Evolutionary conservation across 2,888 invertebrate genomes (phyloP).

Genomic region (Neocrepidodera transversa): DNA sequence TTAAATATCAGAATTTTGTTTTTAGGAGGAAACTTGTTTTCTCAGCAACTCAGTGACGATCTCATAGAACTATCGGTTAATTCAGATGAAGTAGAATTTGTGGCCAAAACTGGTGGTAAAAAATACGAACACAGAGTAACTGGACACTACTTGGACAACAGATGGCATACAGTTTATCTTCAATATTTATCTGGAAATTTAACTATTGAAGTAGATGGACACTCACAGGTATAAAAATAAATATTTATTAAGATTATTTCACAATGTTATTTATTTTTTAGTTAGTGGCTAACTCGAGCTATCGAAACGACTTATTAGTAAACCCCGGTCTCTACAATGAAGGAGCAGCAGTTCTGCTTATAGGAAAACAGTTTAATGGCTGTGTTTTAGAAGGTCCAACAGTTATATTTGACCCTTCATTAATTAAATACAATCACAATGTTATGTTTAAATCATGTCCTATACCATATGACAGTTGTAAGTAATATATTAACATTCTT

Average conservation of each 20-base stretch:
- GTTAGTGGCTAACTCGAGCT: conserved; percentile 81
- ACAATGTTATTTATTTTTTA: conserved; percentile 49
- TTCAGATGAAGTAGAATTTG: conserved; percentile 62
- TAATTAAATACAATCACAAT: conserved; percentile 68
- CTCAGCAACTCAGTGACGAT: conserved; percentile 70
- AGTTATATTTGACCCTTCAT: conserved; percentile 74
- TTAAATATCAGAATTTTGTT: too few species aligned
- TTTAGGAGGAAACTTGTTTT: conserved; percentile 74
- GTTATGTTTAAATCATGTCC: conserved; percentile 81
- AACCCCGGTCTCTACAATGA: conserved; percentile 75
- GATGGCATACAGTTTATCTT: conserved; percentile 79
- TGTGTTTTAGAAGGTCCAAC: conserved; percentile 89
- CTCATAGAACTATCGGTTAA: conserved; percentile 55
- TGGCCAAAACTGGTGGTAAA: conserved; percentile 60
- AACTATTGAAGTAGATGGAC: conserved; percentile 63
- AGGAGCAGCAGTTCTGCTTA: conserved; percentile 75
- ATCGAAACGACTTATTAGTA: conserved; percentile 76
- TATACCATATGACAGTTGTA: conserved; percentile 74
- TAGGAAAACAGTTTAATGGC: conserved; percentile 83
- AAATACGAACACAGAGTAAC: conserved; percentile 69
- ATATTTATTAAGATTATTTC: conserved; percentile 45
- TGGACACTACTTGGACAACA: conserved; percentile 78
- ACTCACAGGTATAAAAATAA: conserved; percentile 62
- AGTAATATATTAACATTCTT: conserved; percentile 50
- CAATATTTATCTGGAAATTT: conserved; percentile 69